These are phyloP conservation scores for Phalanger gymnotis DNA, from an alignment of 2,797 vertebrate species.

Conservation along the genomic window DNA sequence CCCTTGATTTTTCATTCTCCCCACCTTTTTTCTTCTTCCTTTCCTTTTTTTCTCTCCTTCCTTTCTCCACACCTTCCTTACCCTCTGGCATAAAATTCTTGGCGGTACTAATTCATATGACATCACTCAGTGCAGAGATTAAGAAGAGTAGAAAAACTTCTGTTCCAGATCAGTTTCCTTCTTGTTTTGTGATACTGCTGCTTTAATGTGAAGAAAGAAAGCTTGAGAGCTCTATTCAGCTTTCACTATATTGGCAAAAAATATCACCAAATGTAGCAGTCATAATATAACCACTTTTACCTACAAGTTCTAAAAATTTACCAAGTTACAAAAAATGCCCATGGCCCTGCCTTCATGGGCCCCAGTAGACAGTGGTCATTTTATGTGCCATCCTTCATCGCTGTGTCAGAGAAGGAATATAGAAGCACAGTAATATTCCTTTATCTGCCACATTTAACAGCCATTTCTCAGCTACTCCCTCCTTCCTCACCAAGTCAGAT, in stretches of 20 bases:
- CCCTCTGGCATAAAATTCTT: background rate
- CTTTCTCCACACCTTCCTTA: background rate
- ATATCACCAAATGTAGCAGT: background rate
- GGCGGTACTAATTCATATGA: background rate
- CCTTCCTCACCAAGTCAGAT: background rate
- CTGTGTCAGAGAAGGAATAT: background rate
- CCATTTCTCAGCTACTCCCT: background rate
- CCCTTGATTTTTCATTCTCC: background rate
- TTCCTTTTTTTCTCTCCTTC: background rate
- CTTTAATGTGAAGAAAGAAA: background rate
- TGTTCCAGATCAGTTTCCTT: background rate
- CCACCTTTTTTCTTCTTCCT: background rate
- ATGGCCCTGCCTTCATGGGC: background rate
- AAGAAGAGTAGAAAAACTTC: background rate
- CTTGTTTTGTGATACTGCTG: background rate
- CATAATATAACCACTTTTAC: background rate
- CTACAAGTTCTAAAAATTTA: background rate
- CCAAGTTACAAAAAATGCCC: background rate
- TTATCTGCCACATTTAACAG: background rate
- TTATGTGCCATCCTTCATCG: background rate
- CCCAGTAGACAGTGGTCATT: background rate
- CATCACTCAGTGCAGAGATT: background rate
- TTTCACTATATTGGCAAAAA: background rate
- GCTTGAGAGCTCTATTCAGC: background rate
- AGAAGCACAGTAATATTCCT: background rate